Conservation (phyloP, 2,888 invertebrate species). For the Caenorhabditis panamensis region DNA sequence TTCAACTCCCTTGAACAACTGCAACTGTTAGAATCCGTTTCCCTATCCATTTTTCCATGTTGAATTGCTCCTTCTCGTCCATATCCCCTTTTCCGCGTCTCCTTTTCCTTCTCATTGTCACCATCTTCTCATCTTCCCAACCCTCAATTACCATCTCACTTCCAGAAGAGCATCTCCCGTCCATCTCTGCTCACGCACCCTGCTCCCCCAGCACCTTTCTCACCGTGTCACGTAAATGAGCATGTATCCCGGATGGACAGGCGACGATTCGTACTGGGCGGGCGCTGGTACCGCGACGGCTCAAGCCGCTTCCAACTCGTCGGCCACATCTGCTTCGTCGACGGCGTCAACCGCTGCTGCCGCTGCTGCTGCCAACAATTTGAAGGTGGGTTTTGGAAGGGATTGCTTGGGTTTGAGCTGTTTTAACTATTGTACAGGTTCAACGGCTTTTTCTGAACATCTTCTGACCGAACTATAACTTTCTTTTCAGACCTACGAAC, state of each 20-base stretch:
- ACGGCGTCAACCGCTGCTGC: conserved; percentile 39
- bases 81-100: conserved; percentile 3
- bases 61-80: conserved; percentile 17
- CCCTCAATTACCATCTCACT: conserved; percentile 49
- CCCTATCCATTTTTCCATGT: neutral
- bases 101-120: neutral
- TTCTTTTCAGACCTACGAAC: conserved; percentile 61
- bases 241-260: conserved; percentile 68
- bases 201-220: neutral
- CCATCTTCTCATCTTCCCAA: conserved; percentile 1
- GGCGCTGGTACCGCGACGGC: conserved; percentile 38
- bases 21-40: no score
- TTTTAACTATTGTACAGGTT: no score
- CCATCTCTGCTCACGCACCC: conserved; percentile 16
- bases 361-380: conserved; percentile 49
- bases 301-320: conserved; percentile 31
- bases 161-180: conserved; percentile 2
- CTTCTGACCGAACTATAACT: no score
- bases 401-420: neutral
- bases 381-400: conserved; percentile 32
- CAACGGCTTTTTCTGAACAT: no score
- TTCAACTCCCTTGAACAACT: no score
- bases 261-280: conserved; percentile 65
- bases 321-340: conserved; percentile 44
- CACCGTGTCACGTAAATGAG: conserved; percentile 46